Conservation (phyloP, 2,113 vertebrate genomes). For the Myotis davidii region DNA sequence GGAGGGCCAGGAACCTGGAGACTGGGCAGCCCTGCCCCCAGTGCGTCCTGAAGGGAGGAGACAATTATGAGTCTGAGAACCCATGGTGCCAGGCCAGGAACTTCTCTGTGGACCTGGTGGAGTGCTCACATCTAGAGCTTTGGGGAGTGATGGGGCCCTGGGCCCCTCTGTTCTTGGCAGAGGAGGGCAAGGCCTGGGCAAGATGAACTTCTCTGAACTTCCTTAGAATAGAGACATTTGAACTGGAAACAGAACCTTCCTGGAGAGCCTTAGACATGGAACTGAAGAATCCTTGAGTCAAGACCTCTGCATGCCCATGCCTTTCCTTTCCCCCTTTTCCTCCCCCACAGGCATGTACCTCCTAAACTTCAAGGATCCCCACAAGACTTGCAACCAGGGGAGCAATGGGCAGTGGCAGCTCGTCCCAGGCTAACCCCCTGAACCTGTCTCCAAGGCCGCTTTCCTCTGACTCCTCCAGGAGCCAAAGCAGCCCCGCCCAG, state of each 20-base stretch:
- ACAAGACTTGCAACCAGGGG: not conserved
- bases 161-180: not conserved
- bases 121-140: not conserved
- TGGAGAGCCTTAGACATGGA: constrained; percentile 3
- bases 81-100: no score
- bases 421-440: not conserved
- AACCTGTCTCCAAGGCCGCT: not conserved
- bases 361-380: not conserved
- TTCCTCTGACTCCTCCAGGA: not conserved
- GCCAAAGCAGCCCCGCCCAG: not conserved
- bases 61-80: no score
- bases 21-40: no score
- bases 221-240: constrained; percentile 4
- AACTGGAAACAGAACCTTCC: not conserved
- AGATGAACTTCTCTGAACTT: not conserved
- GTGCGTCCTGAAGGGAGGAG: no score
- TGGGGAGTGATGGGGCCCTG: not conserved
- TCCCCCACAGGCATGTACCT: not conserved
- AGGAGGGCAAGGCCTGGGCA: not conserved
- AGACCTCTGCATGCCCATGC: not conserved
- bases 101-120: not conserved
- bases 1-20: no score
- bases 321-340: not conserved
- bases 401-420: not conserved
- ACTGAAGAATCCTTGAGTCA: not conserved